phyloP scores from a whole-genome alignment of 2,797 vertebrate genomes.

The Sciurus vulgaris region DNA sequence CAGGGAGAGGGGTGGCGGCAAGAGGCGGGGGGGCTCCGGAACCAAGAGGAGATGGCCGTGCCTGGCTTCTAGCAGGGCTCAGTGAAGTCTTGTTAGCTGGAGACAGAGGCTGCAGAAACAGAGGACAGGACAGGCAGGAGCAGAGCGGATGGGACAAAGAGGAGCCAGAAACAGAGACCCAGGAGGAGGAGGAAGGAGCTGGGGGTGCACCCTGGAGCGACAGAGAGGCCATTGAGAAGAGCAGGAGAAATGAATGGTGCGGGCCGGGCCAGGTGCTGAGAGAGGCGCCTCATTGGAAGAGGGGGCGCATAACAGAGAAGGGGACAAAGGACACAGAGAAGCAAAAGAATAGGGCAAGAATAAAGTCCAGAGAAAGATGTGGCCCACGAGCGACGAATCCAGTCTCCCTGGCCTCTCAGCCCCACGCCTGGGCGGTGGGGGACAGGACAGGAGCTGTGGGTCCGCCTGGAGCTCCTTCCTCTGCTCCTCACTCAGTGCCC shows the following conservation, averaged over 20 bases:
- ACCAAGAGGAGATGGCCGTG: slow-evolving; percentile 40
- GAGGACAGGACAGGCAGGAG: slow-evolving; percentile 27
- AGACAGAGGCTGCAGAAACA: slow-evolving; percentile 46
- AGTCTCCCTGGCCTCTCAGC: neutral
- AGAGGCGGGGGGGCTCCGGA: neutral
- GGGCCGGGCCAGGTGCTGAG: slow-evolving; percentile 71
- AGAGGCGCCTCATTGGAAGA: neutral
- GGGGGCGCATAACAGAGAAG: neutral
- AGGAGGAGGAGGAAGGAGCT: slow-evolving; percentile 47
- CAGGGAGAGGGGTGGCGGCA: neutral
- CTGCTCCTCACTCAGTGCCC: neutral
- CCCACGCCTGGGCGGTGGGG: neutral
- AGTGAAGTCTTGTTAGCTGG: slow-evolving; percentile 6
- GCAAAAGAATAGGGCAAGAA: slow-evolving; percentile 7
- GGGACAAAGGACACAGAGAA: slow-evolving; percentile 2
- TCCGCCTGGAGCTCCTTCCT: neutral
- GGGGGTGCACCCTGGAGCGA: neutral
- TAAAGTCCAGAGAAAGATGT: neutral
- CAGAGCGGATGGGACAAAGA: slow-evolving; percentile 65
- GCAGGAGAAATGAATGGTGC: neutral
- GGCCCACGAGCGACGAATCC: neutral
- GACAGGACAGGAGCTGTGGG: neutral
- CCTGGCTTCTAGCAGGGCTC: slow-evolving; percentile 51
- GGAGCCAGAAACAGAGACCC: slow-evolving; percentile 25
- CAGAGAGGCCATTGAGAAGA: slow-evolving; percentile 71